Conservation (phyloP, 2,797 vertebrate genomes). For the Poecilia velifera region DNA sequence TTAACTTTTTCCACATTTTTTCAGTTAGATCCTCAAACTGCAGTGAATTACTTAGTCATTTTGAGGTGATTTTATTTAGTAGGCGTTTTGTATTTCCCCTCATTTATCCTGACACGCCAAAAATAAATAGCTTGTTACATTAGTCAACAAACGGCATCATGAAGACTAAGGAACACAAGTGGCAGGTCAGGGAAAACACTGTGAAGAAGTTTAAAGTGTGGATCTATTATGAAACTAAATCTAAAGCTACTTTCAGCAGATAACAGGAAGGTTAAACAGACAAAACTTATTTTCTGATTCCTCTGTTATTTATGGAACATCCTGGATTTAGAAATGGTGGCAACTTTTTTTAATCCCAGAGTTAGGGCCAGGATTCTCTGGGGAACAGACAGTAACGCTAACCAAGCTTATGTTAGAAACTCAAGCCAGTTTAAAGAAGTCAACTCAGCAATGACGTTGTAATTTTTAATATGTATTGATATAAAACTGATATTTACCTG, state of each 20-base stretch:
- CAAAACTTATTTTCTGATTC: background rate
- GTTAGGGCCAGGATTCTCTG: background rate
- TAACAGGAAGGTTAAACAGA: background rate
- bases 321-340: background rate
- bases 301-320: background rate
- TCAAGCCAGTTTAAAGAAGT: background rate
- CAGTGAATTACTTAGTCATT: background rate
- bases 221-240: background rate
- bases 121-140: background rate
- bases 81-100: background rate
- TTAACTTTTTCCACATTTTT: background rate
- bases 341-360: background rate
- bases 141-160: background rate
- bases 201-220: background rate
- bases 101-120: background rate
- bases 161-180: background rate
- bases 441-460: no score
- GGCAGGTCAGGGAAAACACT: background rate
- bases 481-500: background rate
- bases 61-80: background rate
- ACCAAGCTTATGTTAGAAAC: background rate
- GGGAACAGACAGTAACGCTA: background rate
- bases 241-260: background rate
- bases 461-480: background rate
- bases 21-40: background rate